These are phyloP conservation scores for Panagrolaimus sp. DNA, from an alignment of 1,140 invertebrate species.

Conservation along the genomic window DNA sequence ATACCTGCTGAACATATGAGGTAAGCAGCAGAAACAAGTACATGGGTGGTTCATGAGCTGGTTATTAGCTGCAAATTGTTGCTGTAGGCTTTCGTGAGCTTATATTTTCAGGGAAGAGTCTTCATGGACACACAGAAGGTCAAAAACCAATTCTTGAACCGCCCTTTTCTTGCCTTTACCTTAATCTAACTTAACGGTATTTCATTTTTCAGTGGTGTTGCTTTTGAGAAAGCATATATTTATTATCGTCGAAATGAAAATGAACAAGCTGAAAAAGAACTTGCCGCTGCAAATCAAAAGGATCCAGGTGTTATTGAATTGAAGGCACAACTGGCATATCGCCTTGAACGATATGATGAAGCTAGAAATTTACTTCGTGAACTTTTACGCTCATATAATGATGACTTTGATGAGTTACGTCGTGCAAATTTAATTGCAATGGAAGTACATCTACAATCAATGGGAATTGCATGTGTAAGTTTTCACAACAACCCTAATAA, in stretches of 20 bases:
- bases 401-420: constrained; percentile 44
- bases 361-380: constrained; percentile 37
- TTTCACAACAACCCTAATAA: background rate
- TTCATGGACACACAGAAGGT: too few species aligned
- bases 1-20: constrained; percentile 12
- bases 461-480: background rate
- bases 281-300: constrained; percentile 25
- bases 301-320: constrained; percentile 32
- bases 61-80: too few species aligned
- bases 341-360: constrained; percentile 36
- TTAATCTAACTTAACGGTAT: too few species aligned
- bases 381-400: constrained; percentile 24
- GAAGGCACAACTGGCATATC: constrained; percentile 39
- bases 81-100: too few species aligned
- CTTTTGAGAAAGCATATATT: constrained; percentile 39
- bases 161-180: too few species aligned
- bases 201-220: constrained; percentile 24
- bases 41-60: too few species aligned
- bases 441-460: constrained; percentile 29
- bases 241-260: constrained; percentile 42
- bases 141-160: too few species aligned
- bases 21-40: too few species aligned
- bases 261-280: constrained; percentile 29
- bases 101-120: too few species aligned
- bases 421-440: constrained; percentile 41